Percentiles rank a stretch among this genome's conserved stretches.
Conservation (phyloP, 2,113 vertebrate species). For the Ivindomyrus marchei region DNA sequence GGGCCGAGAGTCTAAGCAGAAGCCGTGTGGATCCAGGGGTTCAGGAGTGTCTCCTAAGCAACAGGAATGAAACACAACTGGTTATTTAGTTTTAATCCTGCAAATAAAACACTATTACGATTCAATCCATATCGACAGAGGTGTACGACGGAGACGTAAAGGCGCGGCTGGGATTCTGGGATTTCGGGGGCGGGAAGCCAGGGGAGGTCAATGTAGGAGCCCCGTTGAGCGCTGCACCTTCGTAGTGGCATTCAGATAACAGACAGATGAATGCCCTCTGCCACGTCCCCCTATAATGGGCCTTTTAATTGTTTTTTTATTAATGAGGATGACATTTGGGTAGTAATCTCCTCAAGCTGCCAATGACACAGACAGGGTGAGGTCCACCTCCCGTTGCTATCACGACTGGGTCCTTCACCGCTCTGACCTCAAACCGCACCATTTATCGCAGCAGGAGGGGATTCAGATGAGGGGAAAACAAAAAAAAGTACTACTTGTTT, state of each 20-base stretch:
- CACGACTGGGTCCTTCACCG: conserved; percentile 86
- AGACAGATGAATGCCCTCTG: conserved; percentile 78
- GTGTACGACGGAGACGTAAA: background rate
- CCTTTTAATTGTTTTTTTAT: conserved; percentile 73
- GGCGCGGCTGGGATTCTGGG: background rate
- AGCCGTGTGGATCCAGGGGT: background rate
- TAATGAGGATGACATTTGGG: conserved; percentile 70
- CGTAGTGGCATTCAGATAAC: conserved; percentile 72
- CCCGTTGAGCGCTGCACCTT: conserved; percentile 77
- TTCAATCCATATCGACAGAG: background rate
- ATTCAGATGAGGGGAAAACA: conserved; percentile 61
- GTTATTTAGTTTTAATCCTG: background rate
- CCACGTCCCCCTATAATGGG: conserved; percentile 55
- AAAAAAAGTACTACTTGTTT: background rate
- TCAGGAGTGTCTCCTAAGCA: background rate
- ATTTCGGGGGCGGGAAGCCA: conserved; percentile 66
- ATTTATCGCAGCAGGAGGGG: conserved; percentile 81
- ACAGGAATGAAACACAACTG: background rate
- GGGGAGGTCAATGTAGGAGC: conserved; percentile 55
- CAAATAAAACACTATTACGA: background rate
- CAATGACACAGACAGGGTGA: conserved; percentile 33
- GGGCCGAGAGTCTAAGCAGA: background rate
- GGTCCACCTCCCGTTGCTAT: conserved; percentile 61
- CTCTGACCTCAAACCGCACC: conserved; percentile 78
- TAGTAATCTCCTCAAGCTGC: conserved; percentile 54